A percentile compares a stretch with the other conserved stretches of the same genome.
Conservation (phyloP, 2,797 vertebrate genomes). For the Rousettus madagascariensis region DNA sequence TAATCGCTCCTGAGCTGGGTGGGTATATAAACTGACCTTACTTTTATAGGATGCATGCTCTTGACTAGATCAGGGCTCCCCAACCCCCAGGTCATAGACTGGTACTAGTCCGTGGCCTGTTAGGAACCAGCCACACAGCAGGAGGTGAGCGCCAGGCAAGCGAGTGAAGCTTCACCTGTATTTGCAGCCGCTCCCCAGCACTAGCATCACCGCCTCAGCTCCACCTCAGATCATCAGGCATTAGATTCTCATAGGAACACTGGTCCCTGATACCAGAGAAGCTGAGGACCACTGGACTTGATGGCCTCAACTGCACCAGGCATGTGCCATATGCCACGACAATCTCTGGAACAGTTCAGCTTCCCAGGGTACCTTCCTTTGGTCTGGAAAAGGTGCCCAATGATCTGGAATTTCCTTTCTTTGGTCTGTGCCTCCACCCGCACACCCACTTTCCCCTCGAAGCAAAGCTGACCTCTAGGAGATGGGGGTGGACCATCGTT, state of each 20-base stretch:
- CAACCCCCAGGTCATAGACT: too few relatives aligned
- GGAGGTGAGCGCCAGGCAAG: too few relatives aligned
- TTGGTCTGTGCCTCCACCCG: not conserved
- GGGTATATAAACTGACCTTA: not conserved
- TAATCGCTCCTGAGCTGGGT: not conserved
- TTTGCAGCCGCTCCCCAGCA: too few relatives aligned
- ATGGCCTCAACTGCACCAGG: not conserved
- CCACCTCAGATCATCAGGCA: too few relatives aligned
- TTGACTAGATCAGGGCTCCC: not conserved
- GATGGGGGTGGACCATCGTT: not conserved
- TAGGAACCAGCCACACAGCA: too few relatives aligned
- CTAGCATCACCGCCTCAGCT: too few relatives aligned
- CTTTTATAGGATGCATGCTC: not conserved
- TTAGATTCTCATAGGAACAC: too few relatives aligned
- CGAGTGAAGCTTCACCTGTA: too few relatives aligned
- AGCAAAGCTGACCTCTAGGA: constrained; percentile 43
- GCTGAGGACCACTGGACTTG: not conserved
- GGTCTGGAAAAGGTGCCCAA: not conserved
- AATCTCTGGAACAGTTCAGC: not conserved
- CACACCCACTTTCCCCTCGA: not conserved
- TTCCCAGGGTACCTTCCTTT: not conserved
- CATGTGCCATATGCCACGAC: not conserved
- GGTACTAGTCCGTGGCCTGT: too few relatives aligned
- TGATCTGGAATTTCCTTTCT: constrained; percentile 9
- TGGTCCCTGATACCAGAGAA: too few relatives aligned